These are phyloP conservation scores for Lissocephala sabroskyi DNA, from an alignment of 2,888 invertebrate genomes.

Conservation along the genomic window DNA sequence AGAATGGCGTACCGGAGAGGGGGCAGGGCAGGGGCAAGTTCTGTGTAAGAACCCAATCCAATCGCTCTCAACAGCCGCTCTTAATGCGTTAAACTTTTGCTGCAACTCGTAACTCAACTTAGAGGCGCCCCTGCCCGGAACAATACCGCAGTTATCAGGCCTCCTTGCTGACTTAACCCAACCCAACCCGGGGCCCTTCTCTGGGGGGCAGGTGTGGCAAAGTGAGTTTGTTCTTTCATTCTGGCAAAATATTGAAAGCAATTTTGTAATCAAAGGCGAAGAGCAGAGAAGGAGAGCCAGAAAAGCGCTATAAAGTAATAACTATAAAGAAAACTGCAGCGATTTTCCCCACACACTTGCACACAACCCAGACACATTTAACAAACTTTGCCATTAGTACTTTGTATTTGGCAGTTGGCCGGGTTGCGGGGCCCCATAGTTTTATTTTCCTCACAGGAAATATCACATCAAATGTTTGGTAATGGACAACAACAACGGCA, in stretches of 20 bases:
- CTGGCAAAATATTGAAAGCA: constrained; percentile 51
- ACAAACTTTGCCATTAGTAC: constrained; percentile 31
- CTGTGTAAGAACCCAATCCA: constrained; percentile 7
- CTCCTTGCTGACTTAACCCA: neutral
- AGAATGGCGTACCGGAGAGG: neutral
- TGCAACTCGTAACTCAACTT: constrained; percentile 57
- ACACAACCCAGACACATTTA: constrained; percentile 6
- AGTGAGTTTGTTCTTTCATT: constrained; percentile 30
- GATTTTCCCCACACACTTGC: constrained; percentile 30
- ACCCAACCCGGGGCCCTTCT: constrained; percentile 9
- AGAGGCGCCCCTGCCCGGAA: constrained; percentile 9
- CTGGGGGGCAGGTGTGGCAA: constrained; percentile 47
- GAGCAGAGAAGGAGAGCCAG: constrained; percentile 6
- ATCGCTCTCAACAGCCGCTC: constrained; percentile 31
- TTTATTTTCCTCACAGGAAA: neutral
- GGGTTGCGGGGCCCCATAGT: neutral
- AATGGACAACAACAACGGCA: neutral
- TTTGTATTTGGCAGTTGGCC: constrained; percentile 5
- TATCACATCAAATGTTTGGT: constrained; percentile 3
- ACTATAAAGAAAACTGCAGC: constrained; percentile 58
- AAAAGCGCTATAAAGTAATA: constrained; percentile 57
- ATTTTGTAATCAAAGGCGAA: constrained; percentile 53
- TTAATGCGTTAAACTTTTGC: constrained; percentile 62
- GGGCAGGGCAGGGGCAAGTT: neutral
- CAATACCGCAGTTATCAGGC: constrained; percentile 2